A percentile compares a stretch with the other conserved stretches of the same genome.
phyloP scores from a whole-genome alignment of 2,888 invertebrate species.

The Coenonympha arcania region DNA sequence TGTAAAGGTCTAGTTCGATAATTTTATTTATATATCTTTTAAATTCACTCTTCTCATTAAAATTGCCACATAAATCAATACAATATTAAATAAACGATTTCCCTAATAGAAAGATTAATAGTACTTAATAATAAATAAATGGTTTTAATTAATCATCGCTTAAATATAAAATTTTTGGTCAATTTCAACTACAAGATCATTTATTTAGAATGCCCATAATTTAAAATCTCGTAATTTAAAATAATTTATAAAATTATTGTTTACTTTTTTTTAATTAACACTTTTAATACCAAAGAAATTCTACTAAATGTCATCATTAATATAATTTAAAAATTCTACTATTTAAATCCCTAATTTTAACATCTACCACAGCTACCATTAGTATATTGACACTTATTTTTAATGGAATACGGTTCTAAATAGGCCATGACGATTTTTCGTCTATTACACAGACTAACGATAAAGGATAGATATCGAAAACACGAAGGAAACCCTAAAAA shows the following conservation, averaged over 20 bases:
- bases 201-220: background rate
- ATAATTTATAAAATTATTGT: background rate
- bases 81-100: constrained; percentile 1
- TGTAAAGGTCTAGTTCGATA: too few species aligned
- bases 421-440: constrained; percentile 13
- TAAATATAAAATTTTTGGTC: constrained; percentile 21
- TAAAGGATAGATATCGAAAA: background rate
- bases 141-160: too few species aligned
- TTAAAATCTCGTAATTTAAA: background rate
- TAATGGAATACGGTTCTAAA: constrained; percentile 17
- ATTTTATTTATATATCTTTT: background rate
- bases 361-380: constrained; percentile 10
- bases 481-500: background rate
- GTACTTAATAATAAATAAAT: constrained; percentile 2
- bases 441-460: constrained; percentile 7
- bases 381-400: constrained; percentile 6
- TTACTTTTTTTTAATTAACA: background rate
- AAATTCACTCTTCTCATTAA: too few species aligned
- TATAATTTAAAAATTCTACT: constrained; percentile 11
- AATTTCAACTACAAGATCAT: constrained; percentile 14
- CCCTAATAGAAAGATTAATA: background rate
- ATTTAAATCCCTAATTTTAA: too few species aligned
- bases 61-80: background rate
- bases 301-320: constrained; percentile 1
- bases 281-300: background rate